Conservation (phyloP, 2,113 vertebrate species). For the Brachypodius melanocephalos region DNA sequence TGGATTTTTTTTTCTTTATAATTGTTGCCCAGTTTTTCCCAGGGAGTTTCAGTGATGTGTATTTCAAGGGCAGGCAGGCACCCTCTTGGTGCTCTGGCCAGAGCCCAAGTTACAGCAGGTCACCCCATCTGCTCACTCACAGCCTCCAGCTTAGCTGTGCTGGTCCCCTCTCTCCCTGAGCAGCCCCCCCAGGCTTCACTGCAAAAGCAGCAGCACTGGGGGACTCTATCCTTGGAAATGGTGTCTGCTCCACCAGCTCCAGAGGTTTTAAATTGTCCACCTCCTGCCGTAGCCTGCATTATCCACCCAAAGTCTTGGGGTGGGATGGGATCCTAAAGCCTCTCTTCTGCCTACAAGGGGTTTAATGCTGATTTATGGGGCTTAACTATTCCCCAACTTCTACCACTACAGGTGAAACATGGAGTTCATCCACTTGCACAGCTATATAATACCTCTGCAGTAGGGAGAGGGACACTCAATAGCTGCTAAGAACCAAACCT, state of each 20-base stretch:
- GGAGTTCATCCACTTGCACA: background rate
- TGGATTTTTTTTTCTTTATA: background rate
- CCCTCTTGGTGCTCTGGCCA: background rate
- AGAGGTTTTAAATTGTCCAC: background rate
- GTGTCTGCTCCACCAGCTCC: background rate
- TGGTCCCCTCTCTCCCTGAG: rapidly evolving
- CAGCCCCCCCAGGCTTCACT: background rate
- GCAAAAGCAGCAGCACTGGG: background rate
- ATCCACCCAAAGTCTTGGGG: background rate
- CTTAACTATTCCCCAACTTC: background rate
- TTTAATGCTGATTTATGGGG: background rate
- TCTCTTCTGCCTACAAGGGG: background rate
- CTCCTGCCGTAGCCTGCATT: background rate
- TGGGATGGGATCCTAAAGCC: rapidly evolving
- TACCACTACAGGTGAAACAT: background rate
- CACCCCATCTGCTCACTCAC: background rate
- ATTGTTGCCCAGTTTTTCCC: background rate
- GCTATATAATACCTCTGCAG: background rate
- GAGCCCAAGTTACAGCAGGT: background rate
- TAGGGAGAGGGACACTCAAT: background rate
- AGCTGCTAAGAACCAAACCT: background rate
- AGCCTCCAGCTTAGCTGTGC: background rate
- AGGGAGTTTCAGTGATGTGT: rapidly evolving
- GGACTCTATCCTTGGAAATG: background rate
- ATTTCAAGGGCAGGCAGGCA: background rate